Evolutionary conservation across 64 coral and sea anemone genomes (phyloP), one percentile per base, ranked within the genome.

Genomic region (Trachythela sp.): DNA sequence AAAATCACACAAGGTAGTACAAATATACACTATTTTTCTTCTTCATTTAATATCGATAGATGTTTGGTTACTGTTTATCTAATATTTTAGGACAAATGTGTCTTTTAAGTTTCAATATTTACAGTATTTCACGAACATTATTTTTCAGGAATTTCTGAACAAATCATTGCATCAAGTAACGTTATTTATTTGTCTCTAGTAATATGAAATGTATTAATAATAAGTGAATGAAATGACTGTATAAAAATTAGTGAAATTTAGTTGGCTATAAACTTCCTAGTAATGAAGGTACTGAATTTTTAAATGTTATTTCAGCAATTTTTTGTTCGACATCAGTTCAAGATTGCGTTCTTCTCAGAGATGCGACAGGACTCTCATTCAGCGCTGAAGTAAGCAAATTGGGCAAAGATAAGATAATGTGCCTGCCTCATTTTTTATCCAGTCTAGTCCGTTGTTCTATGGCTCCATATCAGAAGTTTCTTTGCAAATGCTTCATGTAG

Each of bases 321-420:
- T 22, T 83, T 99, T 85, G 96, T 93, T 4, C 89, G 96, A 50
- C 96, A 99, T 85, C 96, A 99, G 56, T 92, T 99, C 76, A 99
- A 99, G 67, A 91, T 99, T 83, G 96, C 93, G 33, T 99, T 99
- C 48, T 99, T 94, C 77, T 95, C 92, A 75, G 96, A 99, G 40
- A 87, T 99, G 31, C 87, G 96, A 48, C 96, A 99, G 58, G 96
- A 99, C 70, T 94, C 96, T 67, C 96, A 99, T 83, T 94, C 96
- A 50, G 96, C 96, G 41, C 85, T 99, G 9, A 99, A 99, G 96
- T 99, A 91, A 87, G 93, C 88, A 29, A 45, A 36, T 4, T n/a
- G n/a, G n/a, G n/a, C 26, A 24, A 15, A 0, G 34, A 8, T 15
- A 31, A 26, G 18, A 42, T 40, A 27, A 15, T 40, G 0, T 36